Evolutionary conservation across 2,888 invertebrate genomes (phyloP).

Genomic region (Augochlorella aurata): DNA sequence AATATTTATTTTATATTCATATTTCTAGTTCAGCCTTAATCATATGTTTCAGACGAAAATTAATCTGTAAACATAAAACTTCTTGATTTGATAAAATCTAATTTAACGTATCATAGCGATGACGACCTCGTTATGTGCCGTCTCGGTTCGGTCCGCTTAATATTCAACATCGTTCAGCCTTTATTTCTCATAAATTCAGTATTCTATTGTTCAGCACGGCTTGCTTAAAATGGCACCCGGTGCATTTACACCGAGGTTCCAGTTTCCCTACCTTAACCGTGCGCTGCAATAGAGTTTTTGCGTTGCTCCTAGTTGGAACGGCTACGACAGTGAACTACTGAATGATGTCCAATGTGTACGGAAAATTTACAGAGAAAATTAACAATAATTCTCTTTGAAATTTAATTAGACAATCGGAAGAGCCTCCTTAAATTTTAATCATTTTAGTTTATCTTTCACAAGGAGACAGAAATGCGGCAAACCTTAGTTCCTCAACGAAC

Average conservation of each 20-base stretch:
- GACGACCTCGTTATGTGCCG: not conserved
- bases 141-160: not conserved
- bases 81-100: not conserved
- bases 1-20: not conserved
- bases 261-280: slow-evolving; percentile 71
- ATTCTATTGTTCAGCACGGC: not conserved
- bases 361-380: slow-evolving; percentile 15
- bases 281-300: slow-evolving; percentile 77
- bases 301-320: slow-evolving; percentile 71
- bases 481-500: not conserved
- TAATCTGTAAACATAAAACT: not conserved
- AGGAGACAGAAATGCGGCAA: not conserved
- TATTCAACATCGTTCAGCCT: not conserved
- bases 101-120: not conserved
- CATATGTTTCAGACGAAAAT: not conserved
- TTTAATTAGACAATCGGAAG: not conserved
- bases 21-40: not conserved
- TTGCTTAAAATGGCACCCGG: slow-evolving; percentile 53
- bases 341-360: slow-evolving; percentile 13
- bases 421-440: not conserved
- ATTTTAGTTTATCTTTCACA: not conserved
- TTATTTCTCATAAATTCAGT: not conserved
- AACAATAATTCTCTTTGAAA: not conserved
- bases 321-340: slow-evolving; percentile 16
- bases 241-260: slow-evolving; percentile 62